Conservation (phyloP, 2,888 invertebrate species). For the Nephrotoma appendiculata region DNA sequence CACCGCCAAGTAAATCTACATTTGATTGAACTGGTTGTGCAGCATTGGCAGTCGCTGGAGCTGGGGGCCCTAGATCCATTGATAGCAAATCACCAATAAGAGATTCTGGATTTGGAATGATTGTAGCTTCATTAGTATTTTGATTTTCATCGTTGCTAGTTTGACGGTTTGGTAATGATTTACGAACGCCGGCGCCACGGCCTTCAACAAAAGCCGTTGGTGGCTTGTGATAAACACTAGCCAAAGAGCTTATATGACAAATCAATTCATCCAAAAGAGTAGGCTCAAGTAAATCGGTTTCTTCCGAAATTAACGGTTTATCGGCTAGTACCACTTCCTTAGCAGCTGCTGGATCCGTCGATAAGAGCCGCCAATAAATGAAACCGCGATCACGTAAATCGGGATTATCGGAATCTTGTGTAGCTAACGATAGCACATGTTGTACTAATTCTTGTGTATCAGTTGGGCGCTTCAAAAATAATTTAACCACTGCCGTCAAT, state of each 20-base stretch:
- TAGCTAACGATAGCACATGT: slow-evolving; percentile 79
- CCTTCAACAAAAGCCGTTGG: slow-evolving; percentile 98
- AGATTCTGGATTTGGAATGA: slow-evolving; percentile 74
- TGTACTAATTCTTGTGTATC: slow-evolving; percentile 98
- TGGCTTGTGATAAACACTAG: slow-evolving; percentile 98
- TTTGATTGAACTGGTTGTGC: slow-evolving; percentile 39
- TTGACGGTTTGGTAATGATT: slow-evolving; percentile 58
- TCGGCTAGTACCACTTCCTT: slow-evolving; percentile 98
- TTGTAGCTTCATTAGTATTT: slow-evolving; percentile 35
- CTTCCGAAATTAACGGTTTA: slow-evolving; percentile 97
- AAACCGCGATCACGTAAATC: slow-evolving; percentile 96
- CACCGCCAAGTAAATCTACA: slow-evolving; percentile 77
- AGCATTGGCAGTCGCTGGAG: slow-evolving; percentile 38
- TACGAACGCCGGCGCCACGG: slow-evolving; percentile 59
- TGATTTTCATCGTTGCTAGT: slow-evolving; percentile 18
- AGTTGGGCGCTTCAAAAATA: slow-evolving; percentile 94
- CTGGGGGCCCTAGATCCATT: slow-evolving; percentile 79
- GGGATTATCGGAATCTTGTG: slow-evolving; percentile 93
- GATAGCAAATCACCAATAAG: slow-evolving; percentile 92
- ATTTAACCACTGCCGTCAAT: slow-evolving; percentile 93
- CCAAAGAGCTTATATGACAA: slow-evolving; percentile 95
- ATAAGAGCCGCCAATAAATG: slow-evolving; percentile 96
- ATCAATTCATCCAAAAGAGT: slow-evolving; percentile 95
- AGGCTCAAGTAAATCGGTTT: slow-evolving; percentile 95
- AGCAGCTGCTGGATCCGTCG: slow-evolving; percentile 98